Evolutionary conservation across 2,888 invertebrate genomes (phyloP).

Genomic region (Chalcis sispes): DNA sequence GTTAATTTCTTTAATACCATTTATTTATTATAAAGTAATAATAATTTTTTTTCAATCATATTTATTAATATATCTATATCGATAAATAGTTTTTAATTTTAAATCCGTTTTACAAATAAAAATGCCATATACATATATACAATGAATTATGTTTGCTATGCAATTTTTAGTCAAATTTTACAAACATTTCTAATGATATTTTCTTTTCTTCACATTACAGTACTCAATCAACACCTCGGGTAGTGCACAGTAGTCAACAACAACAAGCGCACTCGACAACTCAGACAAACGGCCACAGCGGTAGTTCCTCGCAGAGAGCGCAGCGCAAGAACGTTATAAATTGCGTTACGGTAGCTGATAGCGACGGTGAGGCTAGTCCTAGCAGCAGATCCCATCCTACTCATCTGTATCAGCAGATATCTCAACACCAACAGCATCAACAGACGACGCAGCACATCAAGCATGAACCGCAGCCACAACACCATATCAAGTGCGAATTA

Average conservation of each 20-base stretch:
- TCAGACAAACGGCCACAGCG: constrained; percentile 58
- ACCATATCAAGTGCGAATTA: constrained; percentile 68
- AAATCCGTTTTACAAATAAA: no score
- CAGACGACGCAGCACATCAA: constrained; percentile 77
- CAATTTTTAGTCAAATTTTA: not conserved
- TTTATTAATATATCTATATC: no score
- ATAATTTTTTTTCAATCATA: no score
- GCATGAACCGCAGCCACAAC: constrained; percentile 78
- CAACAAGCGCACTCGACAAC: constrained; percentile 53
- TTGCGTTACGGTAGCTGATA: constrained; percentile 87
- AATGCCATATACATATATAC: no score
- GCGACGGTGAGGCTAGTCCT: constrained; percentile 83
- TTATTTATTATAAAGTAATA: no score
- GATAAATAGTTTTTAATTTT: no score
- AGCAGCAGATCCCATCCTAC: constrained; percentile 76
- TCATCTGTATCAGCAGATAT: constrained; percentile 67
- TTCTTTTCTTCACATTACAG: constrained; percentile 61
- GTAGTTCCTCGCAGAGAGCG: constrained; percentile 64
- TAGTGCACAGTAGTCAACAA: constrained; percentile 67
- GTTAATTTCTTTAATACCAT: no score
- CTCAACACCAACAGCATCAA: constrained; percentile 71
- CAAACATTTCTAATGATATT: not conserved
- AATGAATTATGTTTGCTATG: no score
- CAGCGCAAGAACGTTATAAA: constrained; percentile 86
- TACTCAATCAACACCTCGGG: constrained; percentile 71